Conservation (phyloP, 2,113 vertebrate genomes). For the Pituophis catenifer region DNA sequence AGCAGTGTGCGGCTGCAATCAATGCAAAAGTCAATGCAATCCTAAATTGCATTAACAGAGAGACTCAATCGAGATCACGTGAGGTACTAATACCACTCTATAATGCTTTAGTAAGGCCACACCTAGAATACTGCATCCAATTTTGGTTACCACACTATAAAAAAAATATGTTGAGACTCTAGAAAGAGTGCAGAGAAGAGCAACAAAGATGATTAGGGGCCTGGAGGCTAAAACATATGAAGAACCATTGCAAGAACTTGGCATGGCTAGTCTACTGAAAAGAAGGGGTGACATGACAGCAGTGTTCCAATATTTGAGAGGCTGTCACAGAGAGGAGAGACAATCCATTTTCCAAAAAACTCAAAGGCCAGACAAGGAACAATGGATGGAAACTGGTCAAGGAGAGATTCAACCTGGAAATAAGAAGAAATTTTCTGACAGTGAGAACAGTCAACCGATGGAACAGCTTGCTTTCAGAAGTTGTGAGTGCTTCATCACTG, state of each 20-base stretch:
- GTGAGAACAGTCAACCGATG: background rate
- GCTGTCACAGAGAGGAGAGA: background rate
- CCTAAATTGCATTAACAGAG: too few species aligned
- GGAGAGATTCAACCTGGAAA: background rate
- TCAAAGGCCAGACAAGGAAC: background rate
- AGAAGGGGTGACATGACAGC: background rate
- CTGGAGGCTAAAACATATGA: background rate
- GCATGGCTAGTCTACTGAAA: background rate
- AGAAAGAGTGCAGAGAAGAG: too few species aligned
- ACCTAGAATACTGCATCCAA: background rate
- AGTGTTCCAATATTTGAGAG: background rate
- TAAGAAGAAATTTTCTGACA: background rate
- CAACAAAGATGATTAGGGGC: background rate
- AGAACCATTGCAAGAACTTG: background rate
- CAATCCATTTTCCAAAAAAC: background rate
- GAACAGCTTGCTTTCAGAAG: background rate
- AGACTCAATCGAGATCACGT: too few species aligned
- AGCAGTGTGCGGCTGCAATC: too few species aligned
- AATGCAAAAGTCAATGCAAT: too few species aligned
- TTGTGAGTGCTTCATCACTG: background rate
- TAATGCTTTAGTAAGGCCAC: background rate
- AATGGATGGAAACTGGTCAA: background rate
- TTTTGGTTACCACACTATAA: background rate
- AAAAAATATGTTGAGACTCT: background rate
- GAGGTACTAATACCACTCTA: too few species aligned